Evolutionary conservation across 2,888 invertebrate genomes (phyloP).

Genomic region (Celastrina argiolus): DNA sequence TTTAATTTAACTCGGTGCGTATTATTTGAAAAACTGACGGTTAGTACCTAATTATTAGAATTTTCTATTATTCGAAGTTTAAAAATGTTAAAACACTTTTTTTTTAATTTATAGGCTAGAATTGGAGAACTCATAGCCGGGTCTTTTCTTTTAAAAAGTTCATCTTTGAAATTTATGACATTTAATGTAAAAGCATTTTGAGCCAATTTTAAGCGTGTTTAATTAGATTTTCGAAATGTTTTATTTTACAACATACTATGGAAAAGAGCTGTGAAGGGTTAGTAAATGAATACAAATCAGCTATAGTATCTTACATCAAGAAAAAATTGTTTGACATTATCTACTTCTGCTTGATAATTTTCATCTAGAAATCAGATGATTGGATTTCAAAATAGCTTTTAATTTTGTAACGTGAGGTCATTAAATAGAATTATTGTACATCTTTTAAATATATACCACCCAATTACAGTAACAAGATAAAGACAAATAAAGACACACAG

Average conservation of each 20-base stretch:
- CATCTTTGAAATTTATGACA: neutral
- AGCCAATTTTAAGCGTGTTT: neutral
- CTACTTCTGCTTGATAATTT: neutral
- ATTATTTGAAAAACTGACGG: no score
- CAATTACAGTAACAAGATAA: conserved; percentile 49
- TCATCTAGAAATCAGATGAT: neutral
- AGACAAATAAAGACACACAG: conserved; percentile 60
- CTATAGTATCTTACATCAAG: neutral
- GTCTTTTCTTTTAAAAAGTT: neutral
- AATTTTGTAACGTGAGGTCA: no score
- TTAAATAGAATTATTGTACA: neutral
- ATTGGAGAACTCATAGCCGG: neutral
- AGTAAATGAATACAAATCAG: conserved; percentile 19
- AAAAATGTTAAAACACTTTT: no score
- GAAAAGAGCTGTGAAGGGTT: conserved; percentile 46
- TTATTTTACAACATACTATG: conserved; percentile 36
- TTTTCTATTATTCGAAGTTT: no score
- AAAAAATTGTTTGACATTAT: no score
- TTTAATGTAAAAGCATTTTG: neutral
- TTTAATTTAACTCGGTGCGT: no score
- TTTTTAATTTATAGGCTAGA: neutral
- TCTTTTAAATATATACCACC: neutral
- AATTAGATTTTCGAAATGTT: neutral
- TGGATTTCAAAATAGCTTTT: neutral
- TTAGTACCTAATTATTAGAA: no score